Evolutionary conservation across 2,797 vertebrate genomes (phyloP).

Genomic region (Sarcophilus harrisii): DNA sequence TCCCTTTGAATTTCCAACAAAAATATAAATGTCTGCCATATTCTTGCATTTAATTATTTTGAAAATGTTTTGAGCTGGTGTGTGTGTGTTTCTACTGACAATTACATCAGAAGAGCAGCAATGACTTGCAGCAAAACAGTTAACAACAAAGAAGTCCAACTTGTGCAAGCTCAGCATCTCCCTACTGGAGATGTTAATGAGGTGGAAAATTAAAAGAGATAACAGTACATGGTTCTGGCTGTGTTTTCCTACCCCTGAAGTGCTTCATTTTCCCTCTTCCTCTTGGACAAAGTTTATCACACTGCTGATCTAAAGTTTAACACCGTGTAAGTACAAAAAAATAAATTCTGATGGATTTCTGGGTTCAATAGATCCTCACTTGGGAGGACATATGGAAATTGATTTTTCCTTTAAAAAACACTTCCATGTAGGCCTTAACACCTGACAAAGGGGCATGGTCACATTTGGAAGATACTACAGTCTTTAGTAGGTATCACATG

Average conservation of each 20-base stretch:
- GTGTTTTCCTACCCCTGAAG: conserved; percentile 61
- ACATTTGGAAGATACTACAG: conserved; percentile 17
- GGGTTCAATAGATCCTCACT: conserved; percentile 57
- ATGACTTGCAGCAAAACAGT: conserved; percentile 65
- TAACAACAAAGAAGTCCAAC: conserved; percentile 70
- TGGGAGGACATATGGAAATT: conserved; percentile 68
- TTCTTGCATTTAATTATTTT: neutral
- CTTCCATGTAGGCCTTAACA: conserved; percentile 53
- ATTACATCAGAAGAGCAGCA: neutral
- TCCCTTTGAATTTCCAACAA: neutral
- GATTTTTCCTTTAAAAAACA: conserved; percentile 74
- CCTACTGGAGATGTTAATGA: conserved; percentile 80
- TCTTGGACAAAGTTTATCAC: conserved; percentile 58
- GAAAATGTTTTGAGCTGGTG: neutral
- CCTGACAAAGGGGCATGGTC: conserved; percentile 8
- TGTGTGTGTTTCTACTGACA: neutral
- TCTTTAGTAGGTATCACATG: conserved; percentile 27
- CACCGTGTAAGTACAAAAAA: conserved; percentile 54
- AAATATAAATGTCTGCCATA: neutral
- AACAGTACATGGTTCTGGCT: conserved; percentile 69
- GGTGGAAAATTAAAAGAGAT: conserved; percentile 84
- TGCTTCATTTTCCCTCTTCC: conserved; percentile 59
- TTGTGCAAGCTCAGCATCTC: conserved; percentile 70
- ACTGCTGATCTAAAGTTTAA: conserved; percentile 57
- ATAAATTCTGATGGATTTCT: conserved; percentile 59